Percentiles rank a stretch among this genome's conserved stretches.
Conservation (phyloP, 2,888 invertebrate genomes). For the Lasius platythorax region DNA sequence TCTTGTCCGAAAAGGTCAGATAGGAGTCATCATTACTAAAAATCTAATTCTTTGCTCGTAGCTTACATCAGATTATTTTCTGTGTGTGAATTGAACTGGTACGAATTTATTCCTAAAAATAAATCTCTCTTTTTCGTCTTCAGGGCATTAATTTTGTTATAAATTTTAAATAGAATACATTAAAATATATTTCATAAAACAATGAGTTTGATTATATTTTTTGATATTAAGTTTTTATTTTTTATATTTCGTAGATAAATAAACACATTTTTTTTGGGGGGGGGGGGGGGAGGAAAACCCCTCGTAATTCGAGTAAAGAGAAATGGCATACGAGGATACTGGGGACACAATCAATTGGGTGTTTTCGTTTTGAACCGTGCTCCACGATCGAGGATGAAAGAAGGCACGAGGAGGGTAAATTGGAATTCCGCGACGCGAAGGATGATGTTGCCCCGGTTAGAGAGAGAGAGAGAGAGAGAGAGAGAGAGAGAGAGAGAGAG, state of each 20-base stretch:
- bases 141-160: not conserved
- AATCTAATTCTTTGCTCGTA: not conserved
- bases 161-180: not conserved
- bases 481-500: too few species aligned
- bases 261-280: not conserved
- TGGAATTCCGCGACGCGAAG: conserved; percentile 76
- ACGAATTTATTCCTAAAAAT: not conserved
- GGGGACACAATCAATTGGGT: conserved; percentile 80
- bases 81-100: not conserved
- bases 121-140: not conserved
- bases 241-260: not conserved
- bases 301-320: conserved; percentile 38
- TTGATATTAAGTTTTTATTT: not conserved
- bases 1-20: not conserved
- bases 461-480: too few species aligned
- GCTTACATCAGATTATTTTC: not conserved
- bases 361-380: conserved; percentile 81
- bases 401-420: conserved; percentile 72
- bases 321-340: conserved; percentile 51
- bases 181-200: not conserved
- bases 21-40: not conserved
- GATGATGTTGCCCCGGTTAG: conserved; percentile 75
- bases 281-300: not conserved
- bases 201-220: conserved; percentile 17
- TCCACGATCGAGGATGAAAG: conserved; percentile 75